These are phyloP conservation scores for Criorhina ranunculi DNA, from an alignment of 2,888 invertebrate species.

Conservation along the genomic window DNA sequence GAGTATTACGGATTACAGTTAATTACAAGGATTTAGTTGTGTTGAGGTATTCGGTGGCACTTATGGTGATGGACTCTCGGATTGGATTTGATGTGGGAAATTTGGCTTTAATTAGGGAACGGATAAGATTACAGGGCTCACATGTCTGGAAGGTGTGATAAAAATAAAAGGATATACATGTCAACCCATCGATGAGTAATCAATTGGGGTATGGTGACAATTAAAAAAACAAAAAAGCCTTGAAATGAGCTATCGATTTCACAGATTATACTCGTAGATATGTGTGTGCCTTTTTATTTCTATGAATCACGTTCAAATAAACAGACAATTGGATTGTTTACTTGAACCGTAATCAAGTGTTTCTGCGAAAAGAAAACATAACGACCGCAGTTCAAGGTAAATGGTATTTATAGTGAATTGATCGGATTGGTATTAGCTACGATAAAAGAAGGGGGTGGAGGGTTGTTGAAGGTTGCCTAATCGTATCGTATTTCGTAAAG, in stretches of 20 bases:
- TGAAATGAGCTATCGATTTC: conserved; percentile 8
- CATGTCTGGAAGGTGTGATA: no score
- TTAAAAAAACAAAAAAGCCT: neutral
- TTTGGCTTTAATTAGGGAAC: neutral
- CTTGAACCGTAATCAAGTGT: conserved; percentile 9
- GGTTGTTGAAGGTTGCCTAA: no score
- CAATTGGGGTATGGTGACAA: neutral
- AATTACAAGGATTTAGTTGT: conserved; percentile 68
- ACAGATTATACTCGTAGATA: neutral
- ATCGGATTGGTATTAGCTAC: no score
- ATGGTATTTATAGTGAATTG: no score
- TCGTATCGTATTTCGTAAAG: no score
- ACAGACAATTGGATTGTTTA: conserved; percentile 8
- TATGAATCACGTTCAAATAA: conserved; percentile 1
- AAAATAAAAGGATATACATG: neutral
- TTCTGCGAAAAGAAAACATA: conserved; percentile 6
- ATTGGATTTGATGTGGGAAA: conserved; percentile 1
- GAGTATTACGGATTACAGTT: conserved; percentile 62
- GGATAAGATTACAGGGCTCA: neutral
- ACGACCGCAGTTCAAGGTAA: conserved; percentile 25
- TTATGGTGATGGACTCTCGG: conserved; percentile 43
- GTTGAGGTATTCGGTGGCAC: conserved; percentile 52
- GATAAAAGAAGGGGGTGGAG: no score
- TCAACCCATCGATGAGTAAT: neutral
- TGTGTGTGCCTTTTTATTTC: neutral